Evolutionary conservation across 2,888 invertebrate species (phyloP).

Genomic region (Arctia plantaginis): DNA sequence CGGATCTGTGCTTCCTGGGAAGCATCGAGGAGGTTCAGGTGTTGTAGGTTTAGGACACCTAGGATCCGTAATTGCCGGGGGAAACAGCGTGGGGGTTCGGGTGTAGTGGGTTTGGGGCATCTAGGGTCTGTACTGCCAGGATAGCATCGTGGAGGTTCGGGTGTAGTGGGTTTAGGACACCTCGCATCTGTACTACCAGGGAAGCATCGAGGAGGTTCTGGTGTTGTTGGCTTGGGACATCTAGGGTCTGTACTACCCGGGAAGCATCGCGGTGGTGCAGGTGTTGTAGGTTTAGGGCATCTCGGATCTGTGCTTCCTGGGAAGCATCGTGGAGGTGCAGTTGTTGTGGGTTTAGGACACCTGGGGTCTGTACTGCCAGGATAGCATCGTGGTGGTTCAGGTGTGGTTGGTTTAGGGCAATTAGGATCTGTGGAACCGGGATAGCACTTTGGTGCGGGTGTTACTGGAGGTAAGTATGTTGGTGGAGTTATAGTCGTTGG

Average conservation of each 20-base stretch:
- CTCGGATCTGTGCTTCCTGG: constrained; percentile 55
- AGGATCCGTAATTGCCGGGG: constrained; percentile 56
- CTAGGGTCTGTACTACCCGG: constrained; percentile 65
- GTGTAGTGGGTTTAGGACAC: constrained; percentile 60
- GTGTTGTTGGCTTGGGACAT: constrained; percentile 63
- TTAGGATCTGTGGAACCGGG: constrained; percentile 67
- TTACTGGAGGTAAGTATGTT: constrained; percentile 46
- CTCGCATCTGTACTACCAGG: constrained; percentile 68
- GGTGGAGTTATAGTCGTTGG: constrained; percentile 42
- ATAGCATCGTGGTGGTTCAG: constrained; percentile 36
- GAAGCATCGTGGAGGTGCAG: constrained; percentile 49
- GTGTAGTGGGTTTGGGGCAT: constrained; percentile 53
- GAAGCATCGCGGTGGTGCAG: constrained; percentile 50
- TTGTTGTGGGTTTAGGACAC: constrained; percentile 39
- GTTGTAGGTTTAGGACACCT: constrained; percentile 60
- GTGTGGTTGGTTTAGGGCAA: constrained; percentile 63
- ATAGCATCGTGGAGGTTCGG: constrained; percentile 51
- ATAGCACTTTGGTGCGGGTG: constrained; percentile 53
- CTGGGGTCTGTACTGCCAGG: constrained; percentile 42
- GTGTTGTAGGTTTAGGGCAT: constrained; percentile 41
- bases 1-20: constrained; percentile 57
- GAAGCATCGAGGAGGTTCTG: constrained; percentile 58
- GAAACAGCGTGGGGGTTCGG: constrained; percentile 54
- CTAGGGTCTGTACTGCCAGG: constrained; percentile 68
- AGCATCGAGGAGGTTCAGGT: constrained; percentile 45